Evolutionary conservation across 2,113 vertebrate species (phyloP).

Genomic region (Malurus cyaneus): DNA sequence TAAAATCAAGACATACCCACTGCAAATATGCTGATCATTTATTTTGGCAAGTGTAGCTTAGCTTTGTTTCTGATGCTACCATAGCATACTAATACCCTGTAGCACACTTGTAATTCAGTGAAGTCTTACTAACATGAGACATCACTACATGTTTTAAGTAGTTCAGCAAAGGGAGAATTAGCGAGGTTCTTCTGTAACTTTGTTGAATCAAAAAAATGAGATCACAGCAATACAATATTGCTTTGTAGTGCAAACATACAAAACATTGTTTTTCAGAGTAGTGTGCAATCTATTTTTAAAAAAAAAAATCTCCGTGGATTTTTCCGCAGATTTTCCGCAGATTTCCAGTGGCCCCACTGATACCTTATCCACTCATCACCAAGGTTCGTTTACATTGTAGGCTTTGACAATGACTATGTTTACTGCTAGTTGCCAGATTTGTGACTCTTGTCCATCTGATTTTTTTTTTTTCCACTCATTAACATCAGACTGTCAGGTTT

Average conservation of each 20-base stretch:
- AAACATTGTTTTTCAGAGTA: constrained; percentile 70
- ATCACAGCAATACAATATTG: constrained; percentile 64
- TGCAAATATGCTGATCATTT: not conserved
- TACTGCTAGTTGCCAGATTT: constrained; percentile 71
- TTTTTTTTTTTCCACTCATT: constrained; percentile 68
- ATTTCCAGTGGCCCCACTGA: constrained; percentile 84
- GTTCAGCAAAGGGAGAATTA: constrained; percentile 72
- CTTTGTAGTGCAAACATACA: constrained; percentile 62
- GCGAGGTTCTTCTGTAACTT: constrained; percentile 75
- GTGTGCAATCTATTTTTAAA: constrained; percentile 69
- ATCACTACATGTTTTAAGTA: constrained; percentile 34
- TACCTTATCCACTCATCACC: constrained; percentile 85
- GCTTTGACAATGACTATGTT: constrained; percentile 69
- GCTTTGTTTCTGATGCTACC: constrained; percentile 17
- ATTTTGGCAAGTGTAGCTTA: constrained; percentile 67
- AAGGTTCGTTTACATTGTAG: constrained; percentile 80
- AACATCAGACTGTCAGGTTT: constrained; percentile 72
- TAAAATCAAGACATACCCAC: constrained; percentile 26
- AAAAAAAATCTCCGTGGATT: constrained; percentile 79
- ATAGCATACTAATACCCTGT: constrained; percentile 29
- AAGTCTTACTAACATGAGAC: constrained; percentile 58
- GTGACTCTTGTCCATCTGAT: constrained; percentile 71
- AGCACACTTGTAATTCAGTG: constrained; percentile 42
- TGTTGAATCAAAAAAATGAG: constrained; percentile 64
- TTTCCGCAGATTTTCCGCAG: constrained; percentile 84